Percentiles rank a stretch among this genome's conserved stretches.
phyloP scores from a whole-genome alignment of 2,888 invertebrate genomes.

The Nomada lathburiana region DNA sequence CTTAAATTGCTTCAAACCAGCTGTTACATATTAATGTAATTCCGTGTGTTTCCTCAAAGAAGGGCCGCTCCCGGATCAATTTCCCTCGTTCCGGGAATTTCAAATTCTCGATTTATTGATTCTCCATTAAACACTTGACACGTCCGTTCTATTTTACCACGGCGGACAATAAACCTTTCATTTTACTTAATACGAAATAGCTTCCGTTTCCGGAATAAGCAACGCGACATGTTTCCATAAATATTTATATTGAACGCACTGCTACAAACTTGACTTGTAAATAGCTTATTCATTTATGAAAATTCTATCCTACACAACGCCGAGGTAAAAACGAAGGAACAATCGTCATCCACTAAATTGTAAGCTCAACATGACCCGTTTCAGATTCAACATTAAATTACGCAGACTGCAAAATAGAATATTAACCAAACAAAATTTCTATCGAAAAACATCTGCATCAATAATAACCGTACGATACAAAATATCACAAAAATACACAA shows the following conservation, averaged over 20 bases:
- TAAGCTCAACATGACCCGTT: too few species aligned
- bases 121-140: slow-evolving; percentile 43
- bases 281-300: too few species aligned
- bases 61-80: slow-evolving; percentile 50
- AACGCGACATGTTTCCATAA: not conserved
- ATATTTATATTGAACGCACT: not conserved
- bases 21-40: slow-evolving; percentile 58
- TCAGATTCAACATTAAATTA: too few species aligned
- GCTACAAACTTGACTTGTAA: not conserved
- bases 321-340: too few species aligned
- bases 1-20: slow-evolving; percentile 58
- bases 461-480: too few species aligned
- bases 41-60: slow-evolving; percentile 56
- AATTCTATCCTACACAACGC: too few species aligned
- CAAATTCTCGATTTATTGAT: slow-evolving; percentile 45
- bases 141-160: slow-evolving; percentile 50
- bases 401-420: too few species aligned
- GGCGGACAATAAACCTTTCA: slow-evolving; percentile 13
- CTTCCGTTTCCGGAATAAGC: not conserved
- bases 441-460: too few species aligned
- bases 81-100: slow-evolving; percentile 41
- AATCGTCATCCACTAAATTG: too few species aligned
- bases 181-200: not conserved
- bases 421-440: too few species aligned
- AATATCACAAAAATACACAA: too few species aligned